Base-by-base conservation (phyloP, 1,140 invertebrate genomes). In the Ridgeia piscesae region DNA sequence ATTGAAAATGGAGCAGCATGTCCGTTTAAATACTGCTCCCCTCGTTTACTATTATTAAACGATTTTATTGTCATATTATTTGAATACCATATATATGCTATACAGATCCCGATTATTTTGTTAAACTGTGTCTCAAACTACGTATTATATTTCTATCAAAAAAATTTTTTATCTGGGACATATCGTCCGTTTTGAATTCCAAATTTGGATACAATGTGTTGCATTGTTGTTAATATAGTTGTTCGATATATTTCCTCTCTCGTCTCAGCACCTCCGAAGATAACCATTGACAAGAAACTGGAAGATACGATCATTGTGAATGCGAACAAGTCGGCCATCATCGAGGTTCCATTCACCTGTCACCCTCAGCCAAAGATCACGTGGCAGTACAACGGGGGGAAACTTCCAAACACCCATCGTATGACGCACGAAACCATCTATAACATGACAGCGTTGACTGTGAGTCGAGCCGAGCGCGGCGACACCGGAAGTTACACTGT, bases 321-420 rank as follows among this genome's bases (percentile, higher is more conserved):
- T 91, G 94, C 94, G 92, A 95, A 95, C 17, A 94, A 95, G 91
- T 95, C 95, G 33, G 95, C 94, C 27, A 95, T 94, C 27, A 95
- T 95, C 91, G 95, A 95, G 93, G 94, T 96, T 90, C 95, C 95
- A 88, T 96, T 96, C 94, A 94, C 95, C 27, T 95, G 95, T n/a
- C 95, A 94, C 92, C 95, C 95, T n/a, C 94, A 95, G 92, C 95
- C 95, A 4, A 94, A 94, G 35, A 95, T 95, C 58, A 94, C 93
- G 1, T 96, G 95, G 95, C 93, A 93, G 8, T 95, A 95, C 93
- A 96, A 96, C 91, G 94, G 93, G 90, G 94, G 94, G 21, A 92
- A 94, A 21, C 93, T 96, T 2, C 95, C 95, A 21, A 94, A 96
- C 92, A 93, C 94, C 89, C 95, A 94, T 92, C 94, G 95, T 91